These are phyloP conservation scores for Megaceryle torquata DNA, from an alignment of 2,113 vertebrate genomes.

Conservation along the genomic window DNA sequence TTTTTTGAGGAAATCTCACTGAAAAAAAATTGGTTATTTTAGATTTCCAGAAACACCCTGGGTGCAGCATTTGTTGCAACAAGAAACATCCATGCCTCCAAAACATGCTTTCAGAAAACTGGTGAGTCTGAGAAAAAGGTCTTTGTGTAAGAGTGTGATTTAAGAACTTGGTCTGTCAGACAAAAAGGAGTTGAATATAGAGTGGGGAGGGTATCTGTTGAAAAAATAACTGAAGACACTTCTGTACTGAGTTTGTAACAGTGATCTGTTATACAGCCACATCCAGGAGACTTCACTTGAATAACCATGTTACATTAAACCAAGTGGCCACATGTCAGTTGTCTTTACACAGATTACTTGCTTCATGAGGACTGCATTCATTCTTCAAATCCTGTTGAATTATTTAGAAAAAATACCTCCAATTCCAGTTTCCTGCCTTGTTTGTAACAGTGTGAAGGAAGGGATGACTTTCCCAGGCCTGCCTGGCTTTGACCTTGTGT, in stretches of 20 bases:
- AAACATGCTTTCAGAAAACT: slow-evolving; percentile 85
- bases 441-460: neutral
- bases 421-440: neutral
- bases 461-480: neutral
- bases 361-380: neutral
- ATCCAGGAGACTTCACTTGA: neutral
- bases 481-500: slow-evolving; percentile 20
- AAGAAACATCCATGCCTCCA: slow-evolving; percentile 88
- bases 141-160: neutral
- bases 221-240: neutral
- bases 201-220: neutral
- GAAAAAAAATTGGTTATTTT: neutral
- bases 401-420: neutral
- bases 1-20: neutral
- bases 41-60: slow-evolving; percentile 87
- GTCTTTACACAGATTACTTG: neutral
- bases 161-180: neutral
- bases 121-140: slow-evolving; percentile 73
- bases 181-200: neutral
- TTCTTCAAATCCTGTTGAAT: neutral
- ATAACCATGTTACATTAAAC: neutral
- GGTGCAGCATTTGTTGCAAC: slow-evolving; percentile 87
- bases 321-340: accelerated
- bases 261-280: accelerated
- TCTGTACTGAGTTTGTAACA: neutral